A percentile compares a stretch with the other conserved stretches of the same genome.
These are phyloP conservation scores for Junonia oenone DNA, from an alignment of 2,888 invertebrate species.

Conservation along the genomic window DNA sequence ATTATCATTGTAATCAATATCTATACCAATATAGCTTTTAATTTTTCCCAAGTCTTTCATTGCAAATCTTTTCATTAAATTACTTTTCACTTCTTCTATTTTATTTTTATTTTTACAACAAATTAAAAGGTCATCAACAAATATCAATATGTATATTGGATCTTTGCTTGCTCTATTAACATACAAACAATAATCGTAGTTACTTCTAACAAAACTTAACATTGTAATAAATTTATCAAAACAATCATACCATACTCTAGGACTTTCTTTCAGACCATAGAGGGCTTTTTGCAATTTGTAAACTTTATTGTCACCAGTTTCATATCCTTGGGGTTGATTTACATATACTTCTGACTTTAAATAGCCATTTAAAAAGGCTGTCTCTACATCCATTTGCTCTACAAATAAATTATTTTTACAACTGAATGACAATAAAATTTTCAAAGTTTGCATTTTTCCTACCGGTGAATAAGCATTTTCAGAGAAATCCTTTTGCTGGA, in stretches of 20 bases:
- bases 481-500: constrained; percentile 18
- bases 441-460: constrained; percentile 38
- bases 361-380: constrained; percentile 36
- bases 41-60: constrained; percentile 41
- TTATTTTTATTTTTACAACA: background rate
- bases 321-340: constrained; percentile 39
- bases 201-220: constrained; percentile 26
- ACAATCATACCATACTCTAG: constrained; percentile 25
- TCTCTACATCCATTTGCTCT: constrained; percentile 34
- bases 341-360: constrained; percentile 34
- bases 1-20: constrained; percentile 36
- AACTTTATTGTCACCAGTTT: constrained; percentile 34
- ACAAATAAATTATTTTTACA: constrained; percentile 32
- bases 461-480: constrained; percentile 32
- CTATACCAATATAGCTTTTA: constrained; percentile 41
- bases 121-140: constrained; percentile 6
- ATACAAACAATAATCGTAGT: constrained; percentile 29
- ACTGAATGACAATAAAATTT: constrained; percentile 32
- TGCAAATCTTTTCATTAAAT: constrained; percentile 29
- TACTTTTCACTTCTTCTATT: constrained; percentile 29
- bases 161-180: background rate
- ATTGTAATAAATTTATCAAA: constrained; percentile 21
- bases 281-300: constrained; percentile 37
- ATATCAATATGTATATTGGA: background rate
- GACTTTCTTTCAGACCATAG: constrained; percentile 32